Evolutionary conservation across 2,113 vertebrate genomes (phyloP).

Genomic region (Phylloscopus trochilus): DNA sequence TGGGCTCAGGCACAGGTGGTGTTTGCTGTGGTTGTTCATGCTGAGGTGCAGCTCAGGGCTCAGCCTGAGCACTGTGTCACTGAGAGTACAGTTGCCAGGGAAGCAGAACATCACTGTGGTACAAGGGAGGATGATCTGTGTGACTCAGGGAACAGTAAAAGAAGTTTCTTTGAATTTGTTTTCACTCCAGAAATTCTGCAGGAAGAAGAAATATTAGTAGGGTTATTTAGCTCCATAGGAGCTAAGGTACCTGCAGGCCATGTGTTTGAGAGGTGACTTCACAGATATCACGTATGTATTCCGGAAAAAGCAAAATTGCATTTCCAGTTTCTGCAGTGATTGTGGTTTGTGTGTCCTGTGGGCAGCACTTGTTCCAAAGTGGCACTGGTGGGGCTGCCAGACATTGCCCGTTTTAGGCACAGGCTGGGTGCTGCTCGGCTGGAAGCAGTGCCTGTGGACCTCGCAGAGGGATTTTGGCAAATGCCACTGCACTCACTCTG

Average conservation of each 20-base stretch:
- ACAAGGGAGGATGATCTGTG: background rate
- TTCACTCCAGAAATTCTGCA: background rate
- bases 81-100: background rate
- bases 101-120: background rate
- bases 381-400: background rate
- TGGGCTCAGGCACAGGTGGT: background rate
- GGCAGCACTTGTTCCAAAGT: background rate
- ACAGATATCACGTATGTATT: background rate
- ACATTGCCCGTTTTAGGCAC: background rate
- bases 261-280: background rate
- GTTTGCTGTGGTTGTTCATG: background rate
- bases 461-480: background rate
- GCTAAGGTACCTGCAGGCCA: background rate
- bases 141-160: background rate
- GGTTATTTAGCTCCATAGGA: background rate
- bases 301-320: background rate
- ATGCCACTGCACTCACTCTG: accelerated
- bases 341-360: background rate
- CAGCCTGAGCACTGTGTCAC: accelerated
- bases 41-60: background rate
- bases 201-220: background rate
- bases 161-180: background rate
- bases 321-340: background rate
- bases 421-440: background rate
- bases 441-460: background rate